Percentiles rank a stretch among this genome's conserved stretches.
Conservation (phyloP, 1,140 invertebrate species). For the Zaprionus tsacasi region DNA sequence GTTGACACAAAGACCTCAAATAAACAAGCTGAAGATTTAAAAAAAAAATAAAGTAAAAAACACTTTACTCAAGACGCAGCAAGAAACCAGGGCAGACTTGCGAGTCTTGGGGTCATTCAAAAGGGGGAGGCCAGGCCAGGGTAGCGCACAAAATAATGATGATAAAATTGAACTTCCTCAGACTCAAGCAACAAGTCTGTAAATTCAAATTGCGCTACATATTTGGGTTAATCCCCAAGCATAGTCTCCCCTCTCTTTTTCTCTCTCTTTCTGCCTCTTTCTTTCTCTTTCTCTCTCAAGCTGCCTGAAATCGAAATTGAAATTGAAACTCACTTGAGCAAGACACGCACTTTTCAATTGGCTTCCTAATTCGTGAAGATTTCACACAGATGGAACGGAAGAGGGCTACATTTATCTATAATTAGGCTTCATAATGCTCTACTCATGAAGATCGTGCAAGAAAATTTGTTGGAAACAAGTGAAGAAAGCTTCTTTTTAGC, state of each 20-base stretch:
- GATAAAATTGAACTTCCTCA: conserved; percentile 70
- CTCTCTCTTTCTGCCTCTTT: no score
- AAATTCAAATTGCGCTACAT: conserved; percentile 51
- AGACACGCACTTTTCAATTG: conserved; percentile 15
- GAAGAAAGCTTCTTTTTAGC: no score
- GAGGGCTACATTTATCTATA: conserved; percentile 6
- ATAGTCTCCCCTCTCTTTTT: conserved; percentile 33
- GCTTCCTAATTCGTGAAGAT: conserved; percentile 3
- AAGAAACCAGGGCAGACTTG: conserved; percentile 15
- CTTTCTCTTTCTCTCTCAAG: no score
- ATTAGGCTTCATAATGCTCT: conserved; percentile 14
- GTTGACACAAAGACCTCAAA: conserved; percentile 81
- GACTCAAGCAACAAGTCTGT: conserved; percentile 14
- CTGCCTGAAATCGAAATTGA: conserved; percentile 52
- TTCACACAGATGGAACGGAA: conserved; percentile 19
- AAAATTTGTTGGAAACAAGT: background rate
- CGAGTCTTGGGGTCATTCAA: conserved; percentile 5
- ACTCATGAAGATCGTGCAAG: background rate
- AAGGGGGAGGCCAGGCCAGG: conserved; percentile 25
- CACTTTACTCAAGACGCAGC: conserved; percentile 26
- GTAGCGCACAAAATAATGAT: conserved; percentile 37
- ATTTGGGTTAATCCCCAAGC: conserved; percentile 64
- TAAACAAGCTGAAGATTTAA: conserved; percentile 72
- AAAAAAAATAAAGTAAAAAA: conserved; percentile 45
- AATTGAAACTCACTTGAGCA: conserved; percentile 69